phyloP scores from a whole-genome alignment of 2,888 invertebrate species.

The Cantharis lateralis region DNA sequence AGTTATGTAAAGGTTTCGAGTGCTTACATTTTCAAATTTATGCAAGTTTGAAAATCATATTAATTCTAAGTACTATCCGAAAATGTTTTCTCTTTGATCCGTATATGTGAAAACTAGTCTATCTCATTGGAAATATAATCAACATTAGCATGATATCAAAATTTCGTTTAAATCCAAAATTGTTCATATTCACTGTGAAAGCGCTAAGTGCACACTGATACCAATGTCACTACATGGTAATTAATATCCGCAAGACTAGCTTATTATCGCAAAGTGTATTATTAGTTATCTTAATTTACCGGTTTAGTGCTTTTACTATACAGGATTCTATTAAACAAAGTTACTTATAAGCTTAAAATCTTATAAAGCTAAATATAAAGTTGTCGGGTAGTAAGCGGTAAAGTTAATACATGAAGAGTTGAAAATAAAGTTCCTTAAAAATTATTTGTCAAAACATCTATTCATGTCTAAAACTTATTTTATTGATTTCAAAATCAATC shows the following conservation, averaged over 20 bases:
- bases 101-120: background rate
- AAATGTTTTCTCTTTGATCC: background rate
- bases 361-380: background rate
- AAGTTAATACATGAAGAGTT: background rate
- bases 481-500: background rate
- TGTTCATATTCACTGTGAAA: background rate
- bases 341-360: background rate
- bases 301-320: background rate
- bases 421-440: background rate
- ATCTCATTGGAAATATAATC: background rate
- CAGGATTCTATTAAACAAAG: background rate
- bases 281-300: background rate
- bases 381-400: background rate
- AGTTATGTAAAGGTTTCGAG: constrained; percentile 12
- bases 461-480: background rate
- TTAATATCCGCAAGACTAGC: background rate
- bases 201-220: background rate
- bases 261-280: background rate
- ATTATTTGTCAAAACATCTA: background rate
- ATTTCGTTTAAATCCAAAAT: background rate
- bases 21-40: constrained; percentile 7
- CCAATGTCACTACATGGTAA: background rate
- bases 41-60: background rate
- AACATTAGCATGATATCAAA: background rate
- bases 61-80: background rate